These are phyloP conservation scores for Periphyllus acericola DNA, from an alignment of 2,888 invertebrate genomes.

Conservation along the genomic window DNA sequence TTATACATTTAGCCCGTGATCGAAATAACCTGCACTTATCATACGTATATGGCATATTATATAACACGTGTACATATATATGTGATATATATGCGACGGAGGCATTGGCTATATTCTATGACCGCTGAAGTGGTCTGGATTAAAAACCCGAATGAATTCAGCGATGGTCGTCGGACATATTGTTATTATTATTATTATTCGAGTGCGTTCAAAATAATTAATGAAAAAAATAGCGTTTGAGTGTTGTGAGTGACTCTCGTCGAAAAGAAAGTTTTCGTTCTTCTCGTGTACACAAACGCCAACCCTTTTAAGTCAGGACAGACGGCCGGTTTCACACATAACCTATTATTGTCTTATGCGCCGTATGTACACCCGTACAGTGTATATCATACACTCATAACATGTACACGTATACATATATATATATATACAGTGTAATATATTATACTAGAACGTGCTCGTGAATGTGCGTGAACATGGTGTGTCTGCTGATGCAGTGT, in stretches of 20 bases:
- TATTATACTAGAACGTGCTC: neutral
- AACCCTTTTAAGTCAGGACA: conserved; percentile 17
- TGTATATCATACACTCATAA: neutral
- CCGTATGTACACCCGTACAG: neutral
- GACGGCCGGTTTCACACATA: conserved; percentile 38
- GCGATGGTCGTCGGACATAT: too few relatives aligned
- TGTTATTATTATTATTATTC: too few relatives aligned
- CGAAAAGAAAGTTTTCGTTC: neutral
- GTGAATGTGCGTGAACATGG: neutral
- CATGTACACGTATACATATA: neutral
- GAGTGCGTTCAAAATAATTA: neutral
- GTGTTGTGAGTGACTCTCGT: neutral
- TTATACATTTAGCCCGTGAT: neutral
- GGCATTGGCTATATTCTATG: too few relatives aligned
- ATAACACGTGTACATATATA: too few relatives aligned
- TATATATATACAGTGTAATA: too few relatives aligned
- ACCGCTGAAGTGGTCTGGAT: too few relatives aligned
- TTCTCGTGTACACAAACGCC: neutral
- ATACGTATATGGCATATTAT: too few relatives aligned
- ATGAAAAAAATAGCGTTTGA: neutral
- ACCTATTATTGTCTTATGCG: conserved; percentile 42
- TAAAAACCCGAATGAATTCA: too few relatives aligned
- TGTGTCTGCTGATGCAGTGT: neutral
- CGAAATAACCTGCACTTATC: neutral
- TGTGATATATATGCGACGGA: too few relatives aligned